A percentile compares a stretch with the other conserved stretches of the same genome.
phyloP scores from a whole-genome alignment of 2,113 vertebrate species.

The Oryzias curvinotus region DNA sequence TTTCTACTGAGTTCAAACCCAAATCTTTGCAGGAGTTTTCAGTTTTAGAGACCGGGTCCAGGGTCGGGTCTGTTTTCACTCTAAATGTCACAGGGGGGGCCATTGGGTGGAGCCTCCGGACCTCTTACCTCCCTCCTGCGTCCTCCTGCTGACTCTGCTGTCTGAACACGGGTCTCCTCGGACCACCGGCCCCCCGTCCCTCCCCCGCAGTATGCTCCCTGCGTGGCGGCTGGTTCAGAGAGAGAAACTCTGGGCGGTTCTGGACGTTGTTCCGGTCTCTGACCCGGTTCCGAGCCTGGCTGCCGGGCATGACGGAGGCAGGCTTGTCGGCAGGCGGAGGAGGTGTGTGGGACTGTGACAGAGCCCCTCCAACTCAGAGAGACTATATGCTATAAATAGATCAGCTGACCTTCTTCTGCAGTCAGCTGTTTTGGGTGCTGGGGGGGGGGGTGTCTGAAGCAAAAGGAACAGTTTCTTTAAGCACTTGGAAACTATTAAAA shows the following conservation, averaged over 20 bases:
- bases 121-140: constrained; percentile 48
- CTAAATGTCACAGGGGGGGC: constrained; percentile 8
- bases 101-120: constrained; percentile 9
- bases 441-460: background rate
- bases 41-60: background rate
- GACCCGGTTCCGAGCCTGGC: constrained; percentile 78
- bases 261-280: constrained; percentile 86
- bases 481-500: background rate
- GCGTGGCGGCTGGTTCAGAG: constrained; percentile 85
- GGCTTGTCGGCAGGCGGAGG: background rate
- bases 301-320: constrained; percentile 80
- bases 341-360: constrained; percentile 12
- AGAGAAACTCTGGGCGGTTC: constrained; percentile 90
- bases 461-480: background rate
- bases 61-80: background rate
- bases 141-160: constrained; percentile 61
- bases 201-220: constrained; percentile 70
- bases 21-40: too few relatives aligned
- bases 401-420: constrained; percentile 45
- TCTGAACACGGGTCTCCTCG: constrained; percentile 62
- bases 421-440: constrained; percentile 42
- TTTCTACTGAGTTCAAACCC: too few relatives aligned
- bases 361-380: constrained; percentile 32
- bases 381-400: constrained; percentile 49
- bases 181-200: constrained; percentile 58